Evolutionary conservation across 2,888 invertebrate species (phyloP), one percentile per base, ranked within the genome.

Genomic region (Quadroppia sp.): DNA sequence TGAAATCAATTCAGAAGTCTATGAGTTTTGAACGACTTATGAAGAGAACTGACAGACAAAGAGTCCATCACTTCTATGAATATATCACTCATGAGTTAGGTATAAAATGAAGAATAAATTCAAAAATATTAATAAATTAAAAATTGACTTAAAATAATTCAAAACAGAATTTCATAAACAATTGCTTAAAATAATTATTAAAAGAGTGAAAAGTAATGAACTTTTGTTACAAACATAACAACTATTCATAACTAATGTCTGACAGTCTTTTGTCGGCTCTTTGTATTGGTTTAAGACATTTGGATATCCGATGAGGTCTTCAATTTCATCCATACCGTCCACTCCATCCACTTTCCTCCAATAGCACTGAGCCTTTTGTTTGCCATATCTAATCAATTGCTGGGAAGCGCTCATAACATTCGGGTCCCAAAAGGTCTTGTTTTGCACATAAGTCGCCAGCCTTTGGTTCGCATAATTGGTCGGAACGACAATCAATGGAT

Each of bases 321-420:
- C 71, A 30, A 74, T 74, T 45, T 74, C 74, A 3, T 74, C 71
- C 71, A 74, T 71, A n/a, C 71, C 71, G 1, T 74, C 74, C 30
- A 74, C 30, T 3, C 69, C 73, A 25, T 73, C 73, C 20, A 73
- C 53, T 45, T 70, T 56, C 28, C 59, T 70, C 74, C 74, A 74
- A 61, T 50, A 74, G 40, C 74, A 74, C 61, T 74, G 74, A 32
- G 74, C 56, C 71, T 74, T 74, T 45, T 74, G 74, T 30, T 70
- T 71, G 9, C 53, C 74, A 61, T 53, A 74, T 32, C 71, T 45
- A 13, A 74, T 74, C 20, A 74, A 40, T 17, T 74, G 11, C n/a
- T 74, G 71, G 2, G 40, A 59, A 40, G 45, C 36, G n/a, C 36
- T 71, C 40, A 71, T 36, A 15, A 71, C 56, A 13, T 36, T 2